Conservation (phyloP, 1,140 invertebrate species). For the Bathynomus jamesi region DNA sequence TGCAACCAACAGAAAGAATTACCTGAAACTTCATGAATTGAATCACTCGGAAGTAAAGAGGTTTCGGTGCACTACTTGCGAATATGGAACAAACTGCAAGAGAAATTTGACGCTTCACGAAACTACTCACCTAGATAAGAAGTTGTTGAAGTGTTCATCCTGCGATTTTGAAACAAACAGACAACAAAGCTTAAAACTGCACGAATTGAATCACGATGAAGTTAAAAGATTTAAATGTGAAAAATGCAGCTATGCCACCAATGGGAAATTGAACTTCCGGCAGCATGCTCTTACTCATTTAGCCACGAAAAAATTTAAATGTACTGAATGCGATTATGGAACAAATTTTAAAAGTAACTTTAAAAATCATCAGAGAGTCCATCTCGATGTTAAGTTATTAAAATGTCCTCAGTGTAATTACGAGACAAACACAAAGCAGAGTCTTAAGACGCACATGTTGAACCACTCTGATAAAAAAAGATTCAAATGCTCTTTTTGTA, state of each 20-base stretch:
- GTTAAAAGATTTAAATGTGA: background rate
- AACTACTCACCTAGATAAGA: background rate
- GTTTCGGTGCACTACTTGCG: background rate
- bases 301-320: background rate
- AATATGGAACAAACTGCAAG: background rate
- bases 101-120: background rate
- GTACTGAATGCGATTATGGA: background rate
- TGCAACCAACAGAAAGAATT: background rate
- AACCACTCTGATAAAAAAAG: background rate
- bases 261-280: background rate
- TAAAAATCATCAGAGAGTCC: background rate
- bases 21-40: background rate
- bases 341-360: background rate
- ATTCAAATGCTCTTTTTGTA: background rate
- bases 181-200: background rate
- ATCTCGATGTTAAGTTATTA: background rate
- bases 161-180: background rate
- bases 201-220: background rate
- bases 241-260: background rate
- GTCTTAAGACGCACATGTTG: background rate
- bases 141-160: background rate
- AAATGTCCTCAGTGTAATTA: background rate
- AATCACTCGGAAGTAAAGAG: background rate
- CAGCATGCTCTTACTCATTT: background rate
- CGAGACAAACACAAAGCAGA: background rate